Conservation (phyloP, 2,797 vertebrate genomes). For the Lateolabrax maculatus region DNA sequence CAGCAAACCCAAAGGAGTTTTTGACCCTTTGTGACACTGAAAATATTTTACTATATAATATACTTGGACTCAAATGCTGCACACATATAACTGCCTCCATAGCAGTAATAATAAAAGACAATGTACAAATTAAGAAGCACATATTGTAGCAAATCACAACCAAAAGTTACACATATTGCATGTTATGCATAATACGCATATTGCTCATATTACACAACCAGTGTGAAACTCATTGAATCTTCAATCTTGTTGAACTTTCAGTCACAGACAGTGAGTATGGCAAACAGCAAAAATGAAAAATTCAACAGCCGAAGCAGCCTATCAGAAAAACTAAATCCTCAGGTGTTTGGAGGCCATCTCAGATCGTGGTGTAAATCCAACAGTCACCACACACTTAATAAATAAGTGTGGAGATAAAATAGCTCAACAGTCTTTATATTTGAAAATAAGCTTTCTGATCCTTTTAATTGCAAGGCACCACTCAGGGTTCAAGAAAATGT, state of each 20-base stretch:
- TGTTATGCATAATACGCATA: no score
- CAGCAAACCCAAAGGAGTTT: neutral
- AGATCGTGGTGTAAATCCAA: conserved; percentile 52
- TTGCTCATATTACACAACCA: no score
- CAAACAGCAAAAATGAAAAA: conserved; percentile 71
- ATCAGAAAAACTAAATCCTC: conserved; percentile 59
- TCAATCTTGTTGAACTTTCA: conserved; percentile 38
- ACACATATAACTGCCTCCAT: no score
- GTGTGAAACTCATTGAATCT: conserved; percentile 38
- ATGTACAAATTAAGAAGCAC: no score
- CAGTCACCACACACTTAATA: conserved; percentile 55
- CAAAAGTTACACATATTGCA: no score
- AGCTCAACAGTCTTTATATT: conserved; percentile 53
- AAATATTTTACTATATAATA: conserved; percentile 45
- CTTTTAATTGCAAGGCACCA: conserved; percentile 38
- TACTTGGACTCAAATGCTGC: no score
- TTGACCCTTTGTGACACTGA: conserved; percentile 24
- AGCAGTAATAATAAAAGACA: no score
- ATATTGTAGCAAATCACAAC: no score
- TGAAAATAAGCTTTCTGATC: conserved; percentile 47
- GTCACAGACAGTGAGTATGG: conserved; percentile 30
- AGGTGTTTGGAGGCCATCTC: conserved; percentile 65
- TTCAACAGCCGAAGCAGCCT: conserved; percentile 59
- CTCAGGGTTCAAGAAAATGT: conserved; percentile 25
- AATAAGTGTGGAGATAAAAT: conserved; percentile 61